Conservation (phyloP, 2,113 vertebrate species). For the Lycaon pictus region DNA sequence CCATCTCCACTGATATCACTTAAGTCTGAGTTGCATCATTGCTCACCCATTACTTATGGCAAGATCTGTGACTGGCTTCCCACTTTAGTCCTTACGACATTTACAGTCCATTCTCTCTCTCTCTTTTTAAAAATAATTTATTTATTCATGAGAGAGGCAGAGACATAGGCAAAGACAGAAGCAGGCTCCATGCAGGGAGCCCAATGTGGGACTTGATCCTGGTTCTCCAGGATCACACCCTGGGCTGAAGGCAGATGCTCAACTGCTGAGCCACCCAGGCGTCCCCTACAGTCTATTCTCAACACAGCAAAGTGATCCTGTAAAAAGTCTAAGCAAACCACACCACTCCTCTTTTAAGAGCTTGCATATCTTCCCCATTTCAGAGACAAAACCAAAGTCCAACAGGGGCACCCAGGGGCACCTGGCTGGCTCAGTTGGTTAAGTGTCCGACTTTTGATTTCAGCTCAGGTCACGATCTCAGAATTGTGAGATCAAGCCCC, state of each 20-base stretch:
- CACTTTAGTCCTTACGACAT: not conserved
- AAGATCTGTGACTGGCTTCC: not conserved
- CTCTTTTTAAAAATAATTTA: no score
- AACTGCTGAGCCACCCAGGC: no score
- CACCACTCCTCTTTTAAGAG: not conserved
- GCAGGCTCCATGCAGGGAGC: no score
- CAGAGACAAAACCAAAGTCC: conserved; percentile 6
- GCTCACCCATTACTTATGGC: not conserved
- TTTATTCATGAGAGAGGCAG: no score
- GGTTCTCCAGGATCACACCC: no score
- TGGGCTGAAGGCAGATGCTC: no score
- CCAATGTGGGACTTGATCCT: no score
- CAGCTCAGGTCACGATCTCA: not conserved
- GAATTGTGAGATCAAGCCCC: not conserved
- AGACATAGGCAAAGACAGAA: no score
- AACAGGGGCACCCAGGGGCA: not conserved
- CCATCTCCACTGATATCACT: not conserved
- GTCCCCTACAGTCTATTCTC: not conserved
- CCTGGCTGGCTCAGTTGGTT: not conserved
- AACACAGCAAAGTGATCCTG: not conserved
- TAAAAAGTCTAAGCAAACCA: not conserved
- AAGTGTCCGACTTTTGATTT: not conserved
- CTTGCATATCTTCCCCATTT: not conserved
- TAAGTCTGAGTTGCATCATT: not conserved
- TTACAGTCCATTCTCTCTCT: not conserved